Conservation (phyloP, 1,140 invertebrate species). For the Zaprionus africanus region DNA sequence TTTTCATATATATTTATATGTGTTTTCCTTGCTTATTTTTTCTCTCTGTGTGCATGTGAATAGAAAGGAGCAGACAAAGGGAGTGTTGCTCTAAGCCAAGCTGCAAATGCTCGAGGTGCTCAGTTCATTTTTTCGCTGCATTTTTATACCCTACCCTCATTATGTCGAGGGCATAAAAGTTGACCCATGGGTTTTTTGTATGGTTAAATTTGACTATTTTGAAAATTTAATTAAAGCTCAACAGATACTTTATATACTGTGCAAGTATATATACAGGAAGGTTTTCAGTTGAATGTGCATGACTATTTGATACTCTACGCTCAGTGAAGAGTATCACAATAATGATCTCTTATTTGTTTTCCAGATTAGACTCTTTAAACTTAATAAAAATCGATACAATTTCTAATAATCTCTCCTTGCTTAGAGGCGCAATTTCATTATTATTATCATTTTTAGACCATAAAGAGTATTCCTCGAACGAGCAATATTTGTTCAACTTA, state of each 20-base stretch:
- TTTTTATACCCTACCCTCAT: constrained; percentile 31
- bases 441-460: too few relatives aligned
- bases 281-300: too few relatives aligned
- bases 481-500: background rate
- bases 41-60: constrained; percentile 58
- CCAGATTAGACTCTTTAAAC: too few relatives aligned
- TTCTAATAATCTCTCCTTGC: too few relatives aligned
- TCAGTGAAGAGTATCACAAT: background rate
- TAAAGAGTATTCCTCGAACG: background rate
- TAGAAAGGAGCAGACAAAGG: constrained; percentile 66
- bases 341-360: background rate
- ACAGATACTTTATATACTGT: background rate
- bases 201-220: background rate
- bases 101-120: constrained; percentile 69
- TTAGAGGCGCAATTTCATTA: too few relatives aligned
- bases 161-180: background rate
- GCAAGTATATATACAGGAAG: background rate
- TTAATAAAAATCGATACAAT: too few relatives aligned
- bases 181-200: background rate
- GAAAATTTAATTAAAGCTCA: background rate
- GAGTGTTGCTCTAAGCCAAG: constrained; percentile 60
- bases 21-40: constrained; percentile 29
- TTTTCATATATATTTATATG: constrained; percentile 38
- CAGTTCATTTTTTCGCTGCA: constrained; percentile 38
- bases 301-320: background rate